Evolutionary conservation across 2,113 vertebrate species (phyloP).

Genomic region (Axis porcinus): DNA sequence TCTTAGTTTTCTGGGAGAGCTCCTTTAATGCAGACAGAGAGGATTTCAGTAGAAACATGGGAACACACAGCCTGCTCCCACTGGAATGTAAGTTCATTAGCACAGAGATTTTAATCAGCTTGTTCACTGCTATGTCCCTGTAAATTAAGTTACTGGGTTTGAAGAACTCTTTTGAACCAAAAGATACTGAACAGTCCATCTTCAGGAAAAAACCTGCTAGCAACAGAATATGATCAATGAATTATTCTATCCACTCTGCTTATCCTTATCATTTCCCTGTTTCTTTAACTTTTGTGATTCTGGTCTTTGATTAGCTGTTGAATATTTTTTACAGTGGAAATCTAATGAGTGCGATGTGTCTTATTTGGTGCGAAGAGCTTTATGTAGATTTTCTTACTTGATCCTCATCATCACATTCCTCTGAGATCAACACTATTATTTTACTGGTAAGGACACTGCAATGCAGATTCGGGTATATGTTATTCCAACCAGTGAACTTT

Average conservation of each 20-base stretch:
- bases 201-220: neutral
- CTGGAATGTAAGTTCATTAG: neutral
- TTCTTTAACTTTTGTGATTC: neutral
- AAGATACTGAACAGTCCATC: neutral
- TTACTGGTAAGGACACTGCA: neutral
- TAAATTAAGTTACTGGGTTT: neutral
- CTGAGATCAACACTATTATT: neutral
- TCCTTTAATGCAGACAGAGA: neutral
- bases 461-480: neutral
- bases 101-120: neutral
- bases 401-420: neutral
- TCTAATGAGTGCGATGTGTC: neutral
- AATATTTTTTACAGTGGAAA: neutral
- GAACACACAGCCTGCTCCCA: neutral
- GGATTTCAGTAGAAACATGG: neutral
- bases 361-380: neutral
- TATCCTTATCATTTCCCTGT: neutral
- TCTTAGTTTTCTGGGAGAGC: neutral
- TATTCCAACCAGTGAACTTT: neutral
- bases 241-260: neutral
- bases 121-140: neutral
- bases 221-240: neutral
- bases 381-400: neutral
- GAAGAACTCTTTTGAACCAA: neutral
- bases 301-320: neutral